A percentile compares a stretch with the other conserved stretches of the same genome.
phyloP scores from a whole-genome alignment of 2,888 invertebrate species.

The Napeogenes sylphis region DNA sequence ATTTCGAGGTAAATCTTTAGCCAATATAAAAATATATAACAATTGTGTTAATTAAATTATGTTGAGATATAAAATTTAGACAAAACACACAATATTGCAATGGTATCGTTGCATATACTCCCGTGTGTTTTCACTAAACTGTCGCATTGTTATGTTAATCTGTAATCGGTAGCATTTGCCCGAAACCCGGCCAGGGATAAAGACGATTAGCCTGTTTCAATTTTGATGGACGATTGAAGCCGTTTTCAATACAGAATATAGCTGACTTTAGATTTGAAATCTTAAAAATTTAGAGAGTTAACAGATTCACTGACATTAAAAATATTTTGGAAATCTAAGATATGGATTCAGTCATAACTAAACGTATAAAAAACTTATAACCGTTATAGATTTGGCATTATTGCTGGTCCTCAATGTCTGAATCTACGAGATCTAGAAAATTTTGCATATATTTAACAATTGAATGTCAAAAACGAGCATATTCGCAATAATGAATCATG shows the following conservation, averaged over 20 bases:
- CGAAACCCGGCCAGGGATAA: constrained; percentile 27
- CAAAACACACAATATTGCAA: neutral
- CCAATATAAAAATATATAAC: no score
- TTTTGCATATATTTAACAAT: neutral
- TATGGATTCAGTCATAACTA: no score
- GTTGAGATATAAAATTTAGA: neutral
- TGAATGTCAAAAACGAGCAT: neutral
- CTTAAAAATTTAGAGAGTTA: no score
- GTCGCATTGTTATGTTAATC: constrained; percentile 36
- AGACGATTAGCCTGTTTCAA: constrained; percentile 22
- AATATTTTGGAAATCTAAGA: no score
- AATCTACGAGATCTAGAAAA: neutral
- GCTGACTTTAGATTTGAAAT: neutral
- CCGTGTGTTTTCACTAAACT: constrained; percentile 23
- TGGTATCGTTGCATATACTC: neutral
- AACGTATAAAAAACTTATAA: no score
- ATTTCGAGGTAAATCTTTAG: no score
- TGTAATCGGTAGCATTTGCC: constrained; percentile 31
- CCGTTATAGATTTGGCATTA: no score
- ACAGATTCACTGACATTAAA: no score
- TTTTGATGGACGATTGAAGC: constrained; percentile 25
- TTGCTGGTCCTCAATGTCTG: no score
- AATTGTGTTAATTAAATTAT: no score
- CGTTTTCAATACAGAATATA: constrained; percentile 16
- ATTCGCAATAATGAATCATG: neutral